These are phyloP conservation scores for Ganaspis brasiliensis DNA, from an alignment of 2,888 invertebrate genomes.

Conservation along the genomic window DNA sequence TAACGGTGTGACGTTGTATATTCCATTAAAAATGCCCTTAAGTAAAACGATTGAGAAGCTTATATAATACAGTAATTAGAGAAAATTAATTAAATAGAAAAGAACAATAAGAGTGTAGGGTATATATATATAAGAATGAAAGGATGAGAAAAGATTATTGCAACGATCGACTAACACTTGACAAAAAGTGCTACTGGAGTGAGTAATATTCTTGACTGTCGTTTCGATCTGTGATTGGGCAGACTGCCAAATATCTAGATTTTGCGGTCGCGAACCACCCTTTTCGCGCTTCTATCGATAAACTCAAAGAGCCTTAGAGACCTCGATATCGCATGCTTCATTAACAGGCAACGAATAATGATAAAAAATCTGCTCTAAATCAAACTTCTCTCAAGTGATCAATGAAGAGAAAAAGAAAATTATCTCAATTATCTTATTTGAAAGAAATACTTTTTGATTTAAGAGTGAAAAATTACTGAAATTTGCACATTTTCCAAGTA, in stretches of 20 bases:
- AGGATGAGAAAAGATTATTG: conserved; percentile 47
- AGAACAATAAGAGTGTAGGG: conserved; percentile 32
- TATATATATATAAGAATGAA: conserved; percentile 39
- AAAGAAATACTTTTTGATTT: too few species aligned
- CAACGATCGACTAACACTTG: conserved; percentile 58
- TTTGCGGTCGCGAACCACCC: conserved; percentile 56
- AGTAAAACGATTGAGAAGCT: neutral
- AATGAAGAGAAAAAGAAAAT: neutral
- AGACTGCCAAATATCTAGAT: conserved; percentile 54
- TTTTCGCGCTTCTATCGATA: conserved; percentile 50
- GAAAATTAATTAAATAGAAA: conserved; percentile 40
- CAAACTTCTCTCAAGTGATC: neutral
- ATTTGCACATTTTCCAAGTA: too few species aligned
- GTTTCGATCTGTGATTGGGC: conserved; percentile 60
- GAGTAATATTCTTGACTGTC: conserved; percentile 55
- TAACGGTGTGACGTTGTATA: too few species aligned
- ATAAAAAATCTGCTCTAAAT: conserved; percentile 40
- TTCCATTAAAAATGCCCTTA: too few species aligned
- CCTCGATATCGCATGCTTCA: conserved; percentile 45
- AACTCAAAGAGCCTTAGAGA: conserved; percentile 47
- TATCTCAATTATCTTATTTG: conserved; percentile 4
- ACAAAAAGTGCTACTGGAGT: conserved; percentile 54
- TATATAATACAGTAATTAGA: conserved; percentile 1
- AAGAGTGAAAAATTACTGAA: too few species aligned
- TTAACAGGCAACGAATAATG: conserved; percentile 45